Percentiles rank a stretch among this genome's conserved stretches.
These are phyloP conservation scores for Solenodon paradoxus DNA, from an alignment of 2,113 vertebrate genomes.

Conservation along the genomic window DNA sequence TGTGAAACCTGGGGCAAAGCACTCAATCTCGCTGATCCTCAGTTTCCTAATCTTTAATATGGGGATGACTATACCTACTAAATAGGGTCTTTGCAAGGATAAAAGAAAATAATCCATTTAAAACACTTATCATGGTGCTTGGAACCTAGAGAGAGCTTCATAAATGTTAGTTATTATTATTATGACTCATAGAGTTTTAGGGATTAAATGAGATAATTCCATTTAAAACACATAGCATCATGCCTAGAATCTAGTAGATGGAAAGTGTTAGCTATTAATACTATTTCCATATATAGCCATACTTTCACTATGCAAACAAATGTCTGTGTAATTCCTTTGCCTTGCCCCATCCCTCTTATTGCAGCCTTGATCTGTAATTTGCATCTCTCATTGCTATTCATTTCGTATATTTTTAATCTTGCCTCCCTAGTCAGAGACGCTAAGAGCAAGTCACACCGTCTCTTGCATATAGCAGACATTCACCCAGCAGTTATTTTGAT, in stretches of 20 bases:
- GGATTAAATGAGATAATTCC: not conserved
- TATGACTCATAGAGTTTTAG: not conserved
- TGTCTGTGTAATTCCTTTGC: not conserved
- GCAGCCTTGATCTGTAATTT: not conserved
- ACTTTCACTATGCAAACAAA: not conserved
- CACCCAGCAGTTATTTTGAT: not conserved
- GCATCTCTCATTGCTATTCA: not conserved
- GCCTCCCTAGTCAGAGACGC: not conserved
- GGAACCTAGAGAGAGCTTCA: not conserved
- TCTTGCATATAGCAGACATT: not conserved
- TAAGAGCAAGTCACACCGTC: not conserved
- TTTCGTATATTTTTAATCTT: not conserved
- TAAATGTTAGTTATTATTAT: not conserved
- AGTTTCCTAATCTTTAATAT: constrained; percentile 30
- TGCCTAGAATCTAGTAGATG: not conserved
- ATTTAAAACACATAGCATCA: not conserved
- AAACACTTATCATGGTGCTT: not conserved
- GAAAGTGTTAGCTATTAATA: not conserved
- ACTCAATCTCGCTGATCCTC: not conserved
- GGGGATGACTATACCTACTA: not conserved
- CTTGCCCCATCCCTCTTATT: not conserved
- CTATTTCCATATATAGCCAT: not conserved
- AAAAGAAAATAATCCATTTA: not conserved
- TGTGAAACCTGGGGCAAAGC: not conserved
- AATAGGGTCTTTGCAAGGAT: not conserved